phyloP scores from a whole-genome alignment of 2,888 invertebrate genomes.

The Drosophila affinis region DNA sequence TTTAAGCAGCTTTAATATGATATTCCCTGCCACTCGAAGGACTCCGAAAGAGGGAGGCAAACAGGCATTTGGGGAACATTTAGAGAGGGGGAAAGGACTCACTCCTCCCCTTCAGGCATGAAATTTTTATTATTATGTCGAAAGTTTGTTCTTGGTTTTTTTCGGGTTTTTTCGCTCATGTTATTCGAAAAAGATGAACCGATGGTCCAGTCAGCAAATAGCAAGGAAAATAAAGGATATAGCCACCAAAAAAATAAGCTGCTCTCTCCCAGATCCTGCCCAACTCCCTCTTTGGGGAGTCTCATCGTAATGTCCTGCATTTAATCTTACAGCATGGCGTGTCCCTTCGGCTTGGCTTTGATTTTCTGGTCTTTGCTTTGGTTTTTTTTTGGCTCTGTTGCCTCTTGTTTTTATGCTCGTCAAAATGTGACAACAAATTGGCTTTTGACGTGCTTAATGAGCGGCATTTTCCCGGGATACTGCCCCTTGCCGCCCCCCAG shows the following conservation, averaged over 20 bases:
- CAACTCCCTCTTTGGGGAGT: neutral
- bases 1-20: constrained; percentile 69
- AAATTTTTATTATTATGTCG: constrained; percentile 72
- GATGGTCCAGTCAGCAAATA: constrained; percentile 64
- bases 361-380: constrained; percentile 32
- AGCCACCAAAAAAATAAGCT: constrained; percentile 1
- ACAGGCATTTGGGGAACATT: constrained; percentile 25
- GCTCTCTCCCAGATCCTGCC: neutral
- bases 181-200: constrained; percentile 67
- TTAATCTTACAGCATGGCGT: constrained; percentile 69
- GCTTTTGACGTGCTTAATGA: constrained; percentile 71
- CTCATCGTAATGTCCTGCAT: constrained; percentile 62
- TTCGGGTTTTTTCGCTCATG: neutral
- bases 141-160: constrained; percentile 53
- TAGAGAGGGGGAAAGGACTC: constrained; percentile 12
- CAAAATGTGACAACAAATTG: constrained; percentile 72
- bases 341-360: constrained; percentile 53
- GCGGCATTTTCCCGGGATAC: constrained; percentile 50
- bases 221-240: constrained; percentile 22
- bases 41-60: neutral
- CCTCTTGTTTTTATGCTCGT: constrained; percentile 43
- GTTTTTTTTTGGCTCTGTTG: neutral
- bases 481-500: neutral
- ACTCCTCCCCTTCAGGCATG: constrained; percentile 52
- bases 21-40: constrained; percentile 1